These are phyloP conservation scores for Oikopleura dioica DNA, from an alignment of 23 tunicate genomes.

Conservation along the genomic window DNA sequence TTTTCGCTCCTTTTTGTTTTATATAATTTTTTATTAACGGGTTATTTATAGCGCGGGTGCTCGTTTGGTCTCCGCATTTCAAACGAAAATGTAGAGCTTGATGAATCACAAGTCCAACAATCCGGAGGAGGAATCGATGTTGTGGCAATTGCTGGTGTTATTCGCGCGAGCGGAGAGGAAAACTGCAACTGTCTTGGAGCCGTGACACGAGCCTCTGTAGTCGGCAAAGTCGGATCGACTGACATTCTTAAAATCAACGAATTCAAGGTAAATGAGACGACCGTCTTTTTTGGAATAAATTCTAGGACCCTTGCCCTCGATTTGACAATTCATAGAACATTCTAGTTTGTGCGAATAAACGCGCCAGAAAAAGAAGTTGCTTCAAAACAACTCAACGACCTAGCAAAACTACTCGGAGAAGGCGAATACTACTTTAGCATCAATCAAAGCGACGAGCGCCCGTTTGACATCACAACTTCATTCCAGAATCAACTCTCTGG, in stretches of 20 bases:
- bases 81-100: too few species aligned
- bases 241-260: background rate
- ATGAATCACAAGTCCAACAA: too few species aligned
- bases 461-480: background rate
- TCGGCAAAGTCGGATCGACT: background rate
- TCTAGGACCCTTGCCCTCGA: too few species aligned
- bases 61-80: too few species aligned
- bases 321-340: too few species aligned
- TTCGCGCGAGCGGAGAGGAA: background rate
- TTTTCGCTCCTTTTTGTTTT: too few species aligned
- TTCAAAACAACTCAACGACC: conserved; percentile 18
- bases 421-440: conserved; percentile 62
- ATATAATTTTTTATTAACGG: too few species aligned
- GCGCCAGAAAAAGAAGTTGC: background rate
- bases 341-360: too few species aligned
- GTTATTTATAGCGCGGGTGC: too few species aligned
- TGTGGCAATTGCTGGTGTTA: background rate
- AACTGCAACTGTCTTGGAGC: background rate
- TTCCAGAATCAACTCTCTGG: background rate
- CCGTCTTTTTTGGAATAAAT: too few species aligned
- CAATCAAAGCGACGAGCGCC: background rate
- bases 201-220: background rate
- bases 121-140: background rate
- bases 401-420: conserved; percentile 40
- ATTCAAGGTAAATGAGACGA: background rate